Conservation (phyloP, 2,113 vertebrate genomes). For the Lamprologus tigripictilis region DNA sequence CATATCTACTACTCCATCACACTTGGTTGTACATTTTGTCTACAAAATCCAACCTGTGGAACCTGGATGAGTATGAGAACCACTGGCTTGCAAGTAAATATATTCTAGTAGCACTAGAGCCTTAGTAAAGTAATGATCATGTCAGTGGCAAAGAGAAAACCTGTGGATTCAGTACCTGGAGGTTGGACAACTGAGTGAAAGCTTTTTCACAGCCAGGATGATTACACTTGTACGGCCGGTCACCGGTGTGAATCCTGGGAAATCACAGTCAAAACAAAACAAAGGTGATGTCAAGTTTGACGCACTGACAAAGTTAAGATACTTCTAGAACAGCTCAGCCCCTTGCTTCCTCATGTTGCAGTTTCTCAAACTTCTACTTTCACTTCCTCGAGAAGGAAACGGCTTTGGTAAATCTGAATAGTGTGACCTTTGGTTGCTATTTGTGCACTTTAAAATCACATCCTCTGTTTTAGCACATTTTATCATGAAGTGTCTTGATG, state of each 20-base stretch:
- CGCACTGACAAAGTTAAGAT: neutral
- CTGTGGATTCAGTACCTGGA: slow-evolving; percentile 74
- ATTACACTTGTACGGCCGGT: slow-evolving; percentile 95
- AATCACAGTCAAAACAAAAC: neutral
- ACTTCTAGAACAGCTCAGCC: neutral
- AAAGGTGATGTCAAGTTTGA: neutral
- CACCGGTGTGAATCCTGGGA: slow-evolving; percentile 93
- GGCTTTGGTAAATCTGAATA: neutral
- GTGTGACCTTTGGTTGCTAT: neutral
- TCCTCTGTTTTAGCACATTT: neutral
- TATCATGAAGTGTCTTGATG: neutral
- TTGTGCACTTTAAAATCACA: neutral
- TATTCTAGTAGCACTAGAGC: accelerated
- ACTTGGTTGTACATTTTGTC: neutral
- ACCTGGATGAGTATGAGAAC: neutral
- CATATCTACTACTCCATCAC: neutral
- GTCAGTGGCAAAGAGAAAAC: neutral
- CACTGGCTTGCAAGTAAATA: neutral
- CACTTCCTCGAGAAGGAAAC: neutral
- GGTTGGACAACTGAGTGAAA: slow-evolving; percentile 95
- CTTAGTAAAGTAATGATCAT: neutral
- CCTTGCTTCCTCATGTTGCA: accelerated
- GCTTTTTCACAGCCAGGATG: slow-evolving; percentile 96
- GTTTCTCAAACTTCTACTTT: neutral
- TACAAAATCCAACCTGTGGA: neutral